Base-by-base conservation (phyloP, 2,797 vertebrate genomes). In the Oryzias sinensis region DNA sequence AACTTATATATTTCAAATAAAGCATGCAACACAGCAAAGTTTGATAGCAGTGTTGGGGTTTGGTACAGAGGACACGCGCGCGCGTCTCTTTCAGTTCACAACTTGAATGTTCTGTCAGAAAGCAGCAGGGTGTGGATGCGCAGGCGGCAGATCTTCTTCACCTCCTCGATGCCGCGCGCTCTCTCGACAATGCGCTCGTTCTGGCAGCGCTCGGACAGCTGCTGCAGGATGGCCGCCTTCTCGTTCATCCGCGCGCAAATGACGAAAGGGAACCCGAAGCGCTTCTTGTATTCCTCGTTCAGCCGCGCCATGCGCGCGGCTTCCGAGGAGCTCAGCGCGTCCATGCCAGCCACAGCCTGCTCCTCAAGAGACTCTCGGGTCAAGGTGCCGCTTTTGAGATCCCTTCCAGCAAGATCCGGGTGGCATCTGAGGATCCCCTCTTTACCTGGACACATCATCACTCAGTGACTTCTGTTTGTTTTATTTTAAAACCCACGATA, bases 391-490 rank as follows among this genome's bases (percentile, higher is more conserved):
- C 52, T 72, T 20, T 83, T 87, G 49, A 92, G 82, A 48, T 94
- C 92, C 56, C 85, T 83, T 27, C 93, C 93, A 0, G 92, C 93
- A 43, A 95, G 89, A 68, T 94, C 94, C 4, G 94, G 93, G 60
- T 93, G 92, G 75, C 94, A 94, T 60, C 93, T 88, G 61, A 94
- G 86, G 62, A 94, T 84, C 1, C 94, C 94, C 68, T 93, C 93
- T 65, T 93, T 93, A 67, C 93, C 94, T 95, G 69, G 3, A 67
- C 15, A 57, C 50, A 44, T 33, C 13, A 33, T 33, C 33, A 33
- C 33, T 6, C 27, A 27, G 6, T 27, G 27, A 27, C 27, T 6
- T 33, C 9, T 33, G 8, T 13, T 33, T 33, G 33, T 22, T 22
- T 22, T 22, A 3, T 22, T 22, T 22, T 22, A 22, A 22, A 22